Base-by-base conservation (phyloP, 2,888 invertebrate genomes). In the Cephus sareptanus region DNA sequence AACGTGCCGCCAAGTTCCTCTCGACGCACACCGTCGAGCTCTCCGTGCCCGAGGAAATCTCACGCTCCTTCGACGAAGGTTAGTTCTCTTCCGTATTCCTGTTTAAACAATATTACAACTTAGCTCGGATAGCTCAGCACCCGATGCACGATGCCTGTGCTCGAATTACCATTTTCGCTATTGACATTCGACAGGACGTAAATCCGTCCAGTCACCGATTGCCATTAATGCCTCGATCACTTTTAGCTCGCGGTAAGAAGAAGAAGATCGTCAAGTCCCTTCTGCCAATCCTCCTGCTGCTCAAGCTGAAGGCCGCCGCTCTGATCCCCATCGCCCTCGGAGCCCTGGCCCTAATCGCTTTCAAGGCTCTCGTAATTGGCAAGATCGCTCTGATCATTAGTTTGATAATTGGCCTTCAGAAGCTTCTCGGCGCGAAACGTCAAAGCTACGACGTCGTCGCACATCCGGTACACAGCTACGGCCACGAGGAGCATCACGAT, bases 51-150 rank as follows among this genome's bases (percentile, higher is more conserved):
- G 94, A 95, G 84, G 95, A 95, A 86, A 93, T 96, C 90, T 94
- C 95, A 88, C 94, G 96, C 84, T 95, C 96, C n/a, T 92, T 96
- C 75, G 96, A 96, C 88, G 96, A 97, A 95, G 96, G 96, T 96
- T 93, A 94, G 90, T 89, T 83, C 82, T 79, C 77, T 74, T 79
- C 76, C 4, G 4, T 40, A 13, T 40, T 13, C 30, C 33, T 33
- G n/a, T n/a, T 70, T 11, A 9, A 13, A 40, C 4, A 0, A 4
- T 15, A 40, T 40, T 40, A 13, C 15, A 40, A 15, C 37, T 40
- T 13, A 15, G 4, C 4, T 15, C 15, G 4, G 15, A 0, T 35
- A 35, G 35, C 11, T 40, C 15, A 15, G 4, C 30, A 30, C 30
- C 30, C 11, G 30, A 31, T 15, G 70, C 71, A 33, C n/a, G 11